A percentile compares a stretch with the other conserved stretches of the same genome.
Conservation (phyloP, 2,113 vertebrate species). For the Apteryx mantelli region DNA sequence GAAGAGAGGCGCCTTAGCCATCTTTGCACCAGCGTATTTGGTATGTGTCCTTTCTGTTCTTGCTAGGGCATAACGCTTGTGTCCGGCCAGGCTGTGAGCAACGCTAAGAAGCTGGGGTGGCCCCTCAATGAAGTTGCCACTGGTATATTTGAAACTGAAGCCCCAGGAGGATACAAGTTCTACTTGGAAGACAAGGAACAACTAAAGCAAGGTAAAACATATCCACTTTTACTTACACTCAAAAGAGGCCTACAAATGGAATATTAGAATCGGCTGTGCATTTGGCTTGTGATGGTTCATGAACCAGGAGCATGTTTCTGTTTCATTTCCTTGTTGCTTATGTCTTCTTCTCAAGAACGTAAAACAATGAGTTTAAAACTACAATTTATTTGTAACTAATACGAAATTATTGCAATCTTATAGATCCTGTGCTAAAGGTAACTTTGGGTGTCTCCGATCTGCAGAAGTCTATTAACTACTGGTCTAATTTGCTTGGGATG, state of each 20-base stretch:
- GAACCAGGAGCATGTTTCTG: neutral
- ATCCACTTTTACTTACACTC: accelerated
- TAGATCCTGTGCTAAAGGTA: slow-evolving; percentile 94
- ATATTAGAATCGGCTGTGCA: accelerated
- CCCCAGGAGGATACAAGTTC: slow-evolving; percentile 94
- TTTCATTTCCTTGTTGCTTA: neutral
- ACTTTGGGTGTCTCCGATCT: slow-evolving; percentile 91
- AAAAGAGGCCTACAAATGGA: neutral
- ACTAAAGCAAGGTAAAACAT: slow-evolving; percentile 78
- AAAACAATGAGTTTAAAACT: neutral
- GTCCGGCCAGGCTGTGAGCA: slow-evolving; percentile 89
- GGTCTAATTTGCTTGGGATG: slow-evolving; percentile 90
- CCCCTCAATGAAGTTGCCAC: slow-evolving; percentile 83
- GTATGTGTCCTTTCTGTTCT: neutral
- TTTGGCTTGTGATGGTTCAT: neutral
- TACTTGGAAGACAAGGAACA: slow-evolving; percentile 85
- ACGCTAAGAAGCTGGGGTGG: slow-evolving; percentile 88
- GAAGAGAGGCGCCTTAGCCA: neutral
- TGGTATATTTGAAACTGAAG: slow-evolving; percentile 84
- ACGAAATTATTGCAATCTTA: neutral
- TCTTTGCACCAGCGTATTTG: neutral
- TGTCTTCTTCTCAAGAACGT: neutral
- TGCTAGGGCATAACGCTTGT: slow-evolving; percentile 89
- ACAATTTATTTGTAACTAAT: accelerated
- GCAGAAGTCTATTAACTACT: slow-evolving; percentile 87